phyloP scores from a whole-genome alignment of 2,888 invertebrate genomes.

The Ormyrus pomaceus region DNA sequence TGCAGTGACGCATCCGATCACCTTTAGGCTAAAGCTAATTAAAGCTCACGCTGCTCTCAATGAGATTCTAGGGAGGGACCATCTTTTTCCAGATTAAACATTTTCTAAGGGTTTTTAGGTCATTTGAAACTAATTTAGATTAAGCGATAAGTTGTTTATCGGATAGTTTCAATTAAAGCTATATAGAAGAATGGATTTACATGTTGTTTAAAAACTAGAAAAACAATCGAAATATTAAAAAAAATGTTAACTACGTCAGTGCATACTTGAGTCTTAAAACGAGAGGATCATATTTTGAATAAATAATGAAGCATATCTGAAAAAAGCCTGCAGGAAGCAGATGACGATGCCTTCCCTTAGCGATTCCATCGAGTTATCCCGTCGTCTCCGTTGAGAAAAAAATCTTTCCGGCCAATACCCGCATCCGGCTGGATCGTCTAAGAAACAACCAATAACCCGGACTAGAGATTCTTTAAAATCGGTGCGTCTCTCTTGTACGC shows the following conservation, averaged over 20 bases:
- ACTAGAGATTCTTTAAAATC: slow-evolving; percentile 62
- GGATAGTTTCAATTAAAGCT: too few species aligned
- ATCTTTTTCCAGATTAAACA: slow-evolving; percentile 14
- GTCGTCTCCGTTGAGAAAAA: slow-evolving; percentile 5
- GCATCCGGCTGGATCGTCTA: slow-evolving; percentile 56
- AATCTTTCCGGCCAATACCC: slow-evolving; percentile 52
- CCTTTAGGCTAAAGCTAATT: slow-evolving; percentile 37
- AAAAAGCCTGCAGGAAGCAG: slow-evolving; percentile 24
- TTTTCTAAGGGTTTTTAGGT: slow-evolving; percentile 9
- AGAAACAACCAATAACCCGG: slow-evolving; percentile 59
- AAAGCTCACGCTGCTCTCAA: slow-evolving; percentile 22
- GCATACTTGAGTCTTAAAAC: too few species aligned
- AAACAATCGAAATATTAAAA: too few species aligned
- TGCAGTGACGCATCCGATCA: slow-evolving; percentile 50
- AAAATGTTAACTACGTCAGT: too few species aligned
- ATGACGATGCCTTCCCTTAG: background rate
- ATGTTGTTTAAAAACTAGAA: too few species aligned
- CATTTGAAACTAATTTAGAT: slow-evolving; percentile 21
- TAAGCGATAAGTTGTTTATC: too few species aligned
- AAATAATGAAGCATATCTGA: slow-evolving; percentile 34
- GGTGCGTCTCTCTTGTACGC: slow-evolving; percentile 51
- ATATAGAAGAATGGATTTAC: too few species aligned
- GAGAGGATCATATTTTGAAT: background rate
- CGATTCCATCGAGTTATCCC: background rate
- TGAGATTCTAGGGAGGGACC: background rate